Evolutionary conservation across 2,113 vertebrate genomes (phyloP).

Genomic region (Tetraodon nigroviridis): DNA sequence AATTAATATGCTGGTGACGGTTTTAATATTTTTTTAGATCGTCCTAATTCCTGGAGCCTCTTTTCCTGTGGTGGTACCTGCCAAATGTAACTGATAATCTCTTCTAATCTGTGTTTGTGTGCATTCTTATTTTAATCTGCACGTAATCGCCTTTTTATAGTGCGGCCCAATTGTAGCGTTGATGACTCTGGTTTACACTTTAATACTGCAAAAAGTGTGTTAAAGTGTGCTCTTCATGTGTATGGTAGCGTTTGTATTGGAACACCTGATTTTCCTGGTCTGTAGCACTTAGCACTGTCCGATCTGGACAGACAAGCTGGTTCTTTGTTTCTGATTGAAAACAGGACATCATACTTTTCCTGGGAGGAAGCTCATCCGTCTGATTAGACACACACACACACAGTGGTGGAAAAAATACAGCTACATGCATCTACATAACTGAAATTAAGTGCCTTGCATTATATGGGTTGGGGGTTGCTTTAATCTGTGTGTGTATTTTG

Average conservation of each 20-base stretch:
- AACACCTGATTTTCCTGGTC: background rate
- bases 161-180: slow-evolving; percentile 25
- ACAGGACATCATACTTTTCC: slow-evolving; percentile 52
- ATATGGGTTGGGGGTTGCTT: slow-evolving; percentile 39
- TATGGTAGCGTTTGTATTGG: background rate
- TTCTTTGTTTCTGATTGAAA: slow-evolving; percentile 48
- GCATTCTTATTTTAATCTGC: slow-evolving; percentile 55
- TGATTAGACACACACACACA: slow-evolving; percentile 42
- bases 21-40: too few relatives aligned
- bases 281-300: background rate
- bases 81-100: slow-evolving; percentile 54
- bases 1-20: too few relatives aligned
- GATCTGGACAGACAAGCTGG: background rate
- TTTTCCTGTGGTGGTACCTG: background rate
- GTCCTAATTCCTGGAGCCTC: too few relatives aligned
- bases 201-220: too few relatives aligned
- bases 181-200: slow-evolving; percentile 10
- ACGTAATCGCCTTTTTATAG: slow-evolving; percentile 39
- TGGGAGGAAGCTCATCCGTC: slow-evolving; percentile 45
- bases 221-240: slow-evolving; percentile 28
- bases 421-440: background rate
- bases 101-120: slow-evolving; percentile 54
- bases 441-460: slow-evolving; percentile 31
- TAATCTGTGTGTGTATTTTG: slow-evolving; percentile 15
- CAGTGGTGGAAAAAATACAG: too few relatives aligned